Evolutionary conservation across 2,797 vertebrate genomes (phyloP).

Genomic region (Oryzias dopingdopingensis): DNA sequence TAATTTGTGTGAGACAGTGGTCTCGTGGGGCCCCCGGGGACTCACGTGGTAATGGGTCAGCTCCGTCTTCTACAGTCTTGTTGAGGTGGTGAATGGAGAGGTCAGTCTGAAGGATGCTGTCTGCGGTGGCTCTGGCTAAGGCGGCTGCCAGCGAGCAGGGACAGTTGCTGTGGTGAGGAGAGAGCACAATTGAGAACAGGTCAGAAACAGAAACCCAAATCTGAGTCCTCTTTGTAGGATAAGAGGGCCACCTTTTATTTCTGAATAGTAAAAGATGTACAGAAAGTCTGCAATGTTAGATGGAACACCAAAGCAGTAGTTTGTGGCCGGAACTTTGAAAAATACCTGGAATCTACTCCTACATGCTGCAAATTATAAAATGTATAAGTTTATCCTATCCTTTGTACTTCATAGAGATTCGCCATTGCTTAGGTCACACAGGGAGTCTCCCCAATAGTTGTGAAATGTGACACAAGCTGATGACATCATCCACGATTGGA

Average conservation of each 20-base stretch:
- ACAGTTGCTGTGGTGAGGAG: slow-evolving; percentile 76
- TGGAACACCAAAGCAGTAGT: no score
- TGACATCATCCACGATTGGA: no score
- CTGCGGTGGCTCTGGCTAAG: slow-evolving; percentile 89
- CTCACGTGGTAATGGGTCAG: slow-evolving; percentile 90
- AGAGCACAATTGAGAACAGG: slow-evolving; percentile 24
- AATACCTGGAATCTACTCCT: no score
- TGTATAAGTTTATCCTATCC: no score
- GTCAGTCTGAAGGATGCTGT: slow-evolving; percentile 90
- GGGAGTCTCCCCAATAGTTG: no score
- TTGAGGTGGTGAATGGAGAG: slow-evolving; percentile 84
- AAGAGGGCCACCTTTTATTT: background rate
- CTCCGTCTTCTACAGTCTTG: slow-evolving; percentile 86
- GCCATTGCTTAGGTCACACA: no score
- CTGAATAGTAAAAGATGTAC: no score
- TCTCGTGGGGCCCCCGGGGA: slow-evolving; percentile 35
- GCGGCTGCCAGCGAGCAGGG: slow-evolving; percentile 95
- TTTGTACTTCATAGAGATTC: no score
- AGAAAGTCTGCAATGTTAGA: no score
- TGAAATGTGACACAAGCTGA: no score
- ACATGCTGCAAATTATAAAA: no score
- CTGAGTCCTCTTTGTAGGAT: slow-evolving; percentile 9
- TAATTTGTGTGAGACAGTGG: slow-evolving; percentile 39
- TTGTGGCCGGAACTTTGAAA: no score
- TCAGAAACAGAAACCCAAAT: slow-evolving; percentile 8